phyloP scores from a whole-genome alignment of 2,888 invertebrate species.

The Hymenopus coronatus region DNA sequence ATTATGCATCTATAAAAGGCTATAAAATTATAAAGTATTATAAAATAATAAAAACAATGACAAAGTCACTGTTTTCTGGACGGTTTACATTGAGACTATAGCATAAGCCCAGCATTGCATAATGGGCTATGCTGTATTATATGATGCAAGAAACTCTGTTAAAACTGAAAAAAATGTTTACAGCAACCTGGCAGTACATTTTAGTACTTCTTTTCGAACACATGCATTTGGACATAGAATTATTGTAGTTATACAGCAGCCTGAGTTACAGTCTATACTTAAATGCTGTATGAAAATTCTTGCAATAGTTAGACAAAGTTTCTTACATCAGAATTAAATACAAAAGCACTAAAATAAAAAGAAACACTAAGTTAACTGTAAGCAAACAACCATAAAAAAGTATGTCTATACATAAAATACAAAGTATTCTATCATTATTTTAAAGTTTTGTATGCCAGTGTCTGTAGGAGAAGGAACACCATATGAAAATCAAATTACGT shows the following conservation, averaged over 20 bases:
- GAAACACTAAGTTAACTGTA: background rate
- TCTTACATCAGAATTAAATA: background rate
- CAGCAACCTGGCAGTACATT: background rate
- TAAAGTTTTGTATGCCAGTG: background rate
- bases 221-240: background rate
- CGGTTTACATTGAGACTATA: constrained; percentile 32
- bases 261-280: background rate
- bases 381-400: background rate
- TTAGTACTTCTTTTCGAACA: background rate
- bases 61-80: constrained; percentile 27
- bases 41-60: constrained; percentile 26
- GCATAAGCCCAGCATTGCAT: background rate
- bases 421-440: background rate
- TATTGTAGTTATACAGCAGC: background rate
- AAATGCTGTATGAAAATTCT: background rate
- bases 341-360: background rate
- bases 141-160: background rate
- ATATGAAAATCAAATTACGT: background rate
- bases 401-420: background rate
- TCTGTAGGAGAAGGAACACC: background rate
- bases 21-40: constrained; percentile 21
- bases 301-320: background rate
- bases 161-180: background rate
- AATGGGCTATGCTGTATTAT: background rate
- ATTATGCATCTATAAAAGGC: constrained; percentile 6